Evolutionary conservation across 2,888 invertebrate genomes (phyloP).

Genomic region (Eurois occulta): DNA sequence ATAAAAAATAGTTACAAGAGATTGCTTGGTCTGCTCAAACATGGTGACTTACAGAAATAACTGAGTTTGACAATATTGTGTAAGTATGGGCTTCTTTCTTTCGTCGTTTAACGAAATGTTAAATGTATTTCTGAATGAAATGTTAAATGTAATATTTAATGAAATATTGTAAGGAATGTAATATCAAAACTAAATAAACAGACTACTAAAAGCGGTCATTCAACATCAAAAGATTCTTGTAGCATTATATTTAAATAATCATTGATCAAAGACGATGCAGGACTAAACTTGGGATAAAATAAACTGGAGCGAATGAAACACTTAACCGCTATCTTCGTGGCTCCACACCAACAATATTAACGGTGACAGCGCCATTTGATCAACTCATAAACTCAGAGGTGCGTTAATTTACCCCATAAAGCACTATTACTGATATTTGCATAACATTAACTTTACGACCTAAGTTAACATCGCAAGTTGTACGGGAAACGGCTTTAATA

Average conservation of each 20-base stretch:
- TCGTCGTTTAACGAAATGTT: too few relatives aligned
- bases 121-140: too few relatives aligned
- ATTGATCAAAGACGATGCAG: background rate
- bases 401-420: constrained; percentile 50
- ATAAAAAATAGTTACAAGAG: background rate
- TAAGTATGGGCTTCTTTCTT: too few relatives aligned
- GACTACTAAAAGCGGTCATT: too few relatives aligned
- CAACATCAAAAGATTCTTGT: background rate
- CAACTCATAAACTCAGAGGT: constrained; percentile 34
- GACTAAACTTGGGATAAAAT: background rate
- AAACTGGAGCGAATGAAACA: background rate
- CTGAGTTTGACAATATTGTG: too few relatives aligned
- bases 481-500: constrained; percentile 16
- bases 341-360: constrained; percentile 38
- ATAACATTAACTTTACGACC: constrained; percentile 35
- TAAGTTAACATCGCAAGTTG: background rate
- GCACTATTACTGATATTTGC: constrained; percentile 35
- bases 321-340: background rate
- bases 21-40: background rate
- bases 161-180: too few relatives aligned
- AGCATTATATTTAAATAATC: background rate
- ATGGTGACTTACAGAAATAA: background rate
- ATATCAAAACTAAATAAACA: too few relatives aligned
- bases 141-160: too few relatives aligned
- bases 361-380: constrained; percentile 49